These are phyloP conservation scores for Sphaerodactylus townsendi DNA, from an alignment of 2,113 vertebrate genomes.

Conservation along the genomic window DNA sequence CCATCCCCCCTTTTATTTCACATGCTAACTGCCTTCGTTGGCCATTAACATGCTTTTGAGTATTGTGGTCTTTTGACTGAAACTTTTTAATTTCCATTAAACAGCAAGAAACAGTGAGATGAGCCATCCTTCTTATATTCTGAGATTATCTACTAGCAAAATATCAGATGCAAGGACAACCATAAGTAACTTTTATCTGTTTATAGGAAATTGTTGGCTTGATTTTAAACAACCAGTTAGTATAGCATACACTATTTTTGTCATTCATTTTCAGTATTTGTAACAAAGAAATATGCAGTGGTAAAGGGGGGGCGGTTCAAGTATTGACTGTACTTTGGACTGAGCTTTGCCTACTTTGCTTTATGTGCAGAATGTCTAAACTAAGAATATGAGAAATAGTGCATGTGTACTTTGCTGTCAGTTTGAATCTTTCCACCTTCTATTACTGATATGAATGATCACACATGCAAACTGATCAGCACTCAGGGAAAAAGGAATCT, in stretches of 20 bases:
- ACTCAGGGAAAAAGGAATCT: too few relatives aligned
- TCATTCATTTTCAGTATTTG: background rate
- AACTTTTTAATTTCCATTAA: background rate
- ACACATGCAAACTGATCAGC: too few relatives aligned
- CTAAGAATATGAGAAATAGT: too few relatives aligned
- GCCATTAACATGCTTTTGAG: background rate
- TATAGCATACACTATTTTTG: background rate
- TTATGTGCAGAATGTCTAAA: background rate
- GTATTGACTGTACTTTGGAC: background rate
- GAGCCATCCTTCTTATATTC: background rate
- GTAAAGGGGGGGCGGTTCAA: background rate
- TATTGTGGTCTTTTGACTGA: background rate
- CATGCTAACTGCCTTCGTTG: background rate
- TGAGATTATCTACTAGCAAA: background rate
- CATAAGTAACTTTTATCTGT: background rate
- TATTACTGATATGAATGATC: too few relatives aligned
- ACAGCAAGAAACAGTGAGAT: background rate
- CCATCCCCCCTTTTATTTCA: too few relatives aligned
- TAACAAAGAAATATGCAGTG: background rate
- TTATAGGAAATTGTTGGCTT: background rate
- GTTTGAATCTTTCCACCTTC: too few relatives aligned
- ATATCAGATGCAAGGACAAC: conserved; percentile 9
- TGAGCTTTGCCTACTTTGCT: background rate
- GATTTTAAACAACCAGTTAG: background rate
- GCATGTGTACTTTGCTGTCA: too few relatives aligned